These are phyloP conservation scores for Apodemia mormo DNA, from an alignment of 2,888 invertebrate species.

Conservation along the genomic window DNA sequence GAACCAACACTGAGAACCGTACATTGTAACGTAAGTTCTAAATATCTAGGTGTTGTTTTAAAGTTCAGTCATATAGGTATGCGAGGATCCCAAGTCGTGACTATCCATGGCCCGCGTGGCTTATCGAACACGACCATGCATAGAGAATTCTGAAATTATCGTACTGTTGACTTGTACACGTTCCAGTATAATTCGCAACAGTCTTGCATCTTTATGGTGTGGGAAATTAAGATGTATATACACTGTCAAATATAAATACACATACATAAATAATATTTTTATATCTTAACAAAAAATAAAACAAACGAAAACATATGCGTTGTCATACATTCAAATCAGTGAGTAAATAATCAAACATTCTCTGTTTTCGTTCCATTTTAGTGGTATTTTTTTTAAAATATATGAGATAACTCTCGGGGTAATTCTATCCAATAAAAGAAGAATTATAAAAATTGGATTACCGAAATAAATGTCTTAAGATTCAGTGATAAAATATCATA, in stretches of 20 bases:
- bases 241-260: background rate
- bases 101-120: background rate
- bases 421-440: no score
- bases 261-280: no score
- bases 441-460: no score
- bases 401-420: no score
- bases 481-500: no score
- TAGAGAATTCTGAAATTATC: background rate
- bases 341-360: no score
- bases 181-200: conserved; percentile 12
- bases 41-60: background rate
- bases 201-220: conserved; percentile 8
- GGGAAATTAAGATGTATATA: background rate
- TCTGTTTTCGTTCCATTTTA: no score
- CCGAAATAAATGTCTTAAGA: no score
- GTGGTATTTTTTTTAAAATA: no score
- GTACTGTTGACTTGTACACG: conserved; percentile 9
- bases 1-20: background rate
- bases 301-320: no score
- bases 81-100: background rate
- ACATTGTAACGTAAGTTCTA: background rate
- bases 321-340: no score
- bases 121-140: conserved; percentile 11
- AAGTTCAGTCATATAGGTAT: background rate
- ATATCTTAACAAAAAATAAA: no score